These are phyloP conservation scores for Phoebastria nigripes DNA, from an alignment of 2,797 vertebrate genomes.

Conservation along the genomic window DNA sequence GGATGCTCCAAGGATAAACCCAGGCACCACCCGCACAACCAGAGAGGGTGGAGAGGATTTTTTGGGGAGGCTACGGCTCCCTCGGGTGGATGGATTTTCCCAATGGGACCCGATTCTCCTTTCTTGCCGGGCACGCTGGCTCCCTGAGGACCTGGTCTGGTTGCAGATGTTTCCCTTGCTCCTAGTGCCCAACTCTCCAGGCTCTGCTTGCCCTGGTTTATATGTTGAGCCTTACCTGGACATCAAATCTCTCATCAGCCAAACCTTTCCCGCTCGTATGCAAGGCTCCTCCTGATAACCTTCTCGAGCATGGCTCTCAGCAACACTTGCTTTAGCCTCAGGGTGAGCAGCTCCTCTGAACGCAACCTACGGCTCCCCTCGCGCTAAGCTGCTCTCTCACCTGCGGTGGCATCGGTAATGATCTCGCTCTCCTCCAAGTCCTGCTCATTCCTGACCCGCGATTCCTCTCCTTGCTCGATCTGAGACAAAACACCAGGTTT, in stretches of 20 bases:
- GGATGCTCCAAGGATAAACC: background rate
- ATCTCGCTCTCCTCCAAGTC: constrained; percentile 75
- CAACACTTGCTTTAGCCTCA: background rate
- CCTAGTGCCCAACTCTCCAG: background rate
- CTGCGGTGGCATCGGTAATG: constrained; percentile 70
- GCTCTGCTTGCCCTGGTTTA: background rate
- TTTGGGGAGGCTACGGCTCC: background rate
- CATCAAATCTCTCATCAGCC: background rate
- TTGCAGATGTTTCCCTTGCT: background rate
- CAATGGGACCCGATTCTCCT: accelerated
- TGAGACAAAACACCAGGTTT: constrained; percentile 77
- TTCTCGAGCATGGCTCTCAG: background rate
- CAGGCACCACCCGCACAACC: background rate
- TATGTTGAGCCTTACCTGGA: background rate
- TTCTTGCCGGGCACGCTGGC: accelerated
- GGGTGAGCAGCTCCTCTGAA: background rate
- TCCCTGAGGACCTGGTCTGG: background rate
- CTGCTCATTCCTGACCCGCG: constrained; percentile 56
- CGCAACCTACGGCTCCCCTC: background rate
- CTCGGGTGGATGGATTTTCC: background rate
- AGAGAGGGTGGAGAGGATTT: background rate
- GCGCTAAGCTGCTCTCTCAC: background rate
- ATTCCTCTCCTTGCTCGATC: constrained; percentile 70
- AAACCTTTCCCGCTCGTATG: background rate
- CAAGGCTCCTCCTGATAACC: background rate